Conservation (phyloP, 1,140 invertebrate species). For the Pristionchus pacificus region DNA sequence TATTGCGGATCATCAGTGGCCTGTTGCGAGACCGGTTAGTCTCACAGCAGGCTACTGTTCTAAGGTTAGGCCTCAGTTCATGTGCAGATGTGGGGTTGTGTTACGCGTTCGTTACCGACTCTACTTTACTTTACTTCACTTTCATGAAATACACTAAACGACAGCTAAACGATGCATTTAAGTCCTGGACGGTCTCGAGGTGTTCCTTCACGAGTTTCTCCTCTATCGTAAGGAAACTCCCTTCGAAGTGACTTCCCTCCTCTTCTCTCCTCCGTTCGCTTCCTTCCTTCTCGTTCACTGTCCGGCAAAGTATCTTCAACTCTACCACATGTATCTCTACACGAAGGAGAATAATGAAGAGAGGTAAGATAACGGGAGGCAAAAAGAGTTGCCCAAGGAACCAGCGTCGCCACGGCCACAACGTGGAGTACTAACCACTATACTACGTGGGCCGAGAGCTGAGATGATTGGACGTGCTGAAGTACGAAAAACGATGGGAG, state of each 20-base stretch:
- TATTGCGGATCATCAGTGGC: too few relatives aligned
- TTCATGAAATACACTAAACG: too few relatives aligned
- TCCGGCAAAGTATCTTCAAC: not conserved
- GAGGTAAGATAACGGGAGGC: not conserved
- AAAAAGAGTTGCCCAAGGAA: too few relatives aligned
- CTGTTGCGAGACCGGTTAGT: too few relatives aligned
- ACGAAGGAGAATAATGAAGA: not conserved
- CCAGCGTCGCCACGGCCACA: constrained; percentile 47
- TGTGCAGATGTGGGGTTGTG: too few relatives aligned
- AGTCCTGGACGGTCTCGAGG: not conserved
- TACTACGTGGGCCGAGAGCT: constrained; percentile 42
- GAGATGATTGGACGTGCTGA: too few relatives aligned
- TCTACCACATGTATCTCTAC: not conserved
- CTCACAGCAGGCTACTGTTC: too few relatives aligned
- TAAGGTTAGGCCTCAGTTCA: too few relatives aligned
- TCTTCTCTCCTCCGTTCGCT: not conserved
- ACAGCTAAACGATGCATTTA: too few relatives aligned
- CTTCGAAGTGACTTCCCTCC: not conserved
- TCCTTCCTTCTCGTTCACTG: not conserved
- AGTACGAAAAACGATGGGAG: too few relatives aligned
- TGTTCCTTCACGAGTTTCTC: not conserved
- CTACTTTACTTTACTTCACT: too few relatives aligned
- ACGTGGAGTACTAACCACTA: constrained; percentile 50
- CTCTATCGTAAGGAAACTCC: not conserved
- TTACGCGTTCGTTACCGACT: too few relatives aligned